phyloP scores from a whole-genome alignment of 2,797 vertebrate genomes.

The Gymnoscopelus microlampas region DNA sequence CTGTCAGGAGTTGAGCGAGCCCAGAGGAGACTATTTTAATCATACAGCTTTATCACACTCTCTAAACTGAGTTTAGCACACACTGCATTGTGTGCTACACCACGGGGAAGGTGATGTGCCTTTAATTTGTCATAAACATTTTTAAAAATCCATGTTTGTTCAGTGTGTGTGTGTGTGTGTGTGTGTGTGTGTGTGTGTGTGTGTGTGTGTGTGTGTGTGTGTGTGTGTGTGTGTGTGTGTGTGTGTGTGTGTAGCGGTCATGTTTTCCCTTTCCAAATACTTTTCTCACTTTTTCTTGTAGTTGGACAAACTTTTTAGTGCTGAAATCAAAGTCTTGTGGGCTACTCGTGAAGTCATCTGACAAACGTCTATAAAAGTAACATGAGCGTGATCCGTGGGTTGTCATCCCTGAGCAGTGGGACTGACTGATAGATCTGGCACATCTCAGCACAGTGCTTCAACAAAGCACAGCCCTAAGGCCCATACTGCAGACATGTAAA shows the following conservation, averaged over 20 bases:
- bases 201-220: not conserved
- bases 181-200: conserved; percentile 9
- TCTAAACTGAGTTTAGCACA: conserved; percentile 77
- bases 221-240: conserved; percentile 45
- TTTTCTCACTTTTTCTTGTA: not conserved
- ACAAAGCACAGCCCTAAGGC: conserved; percentile 12
- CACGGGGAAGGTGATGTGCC: conserved; percentile 73
- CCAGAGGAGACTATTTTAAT: conserved; percentile 78
- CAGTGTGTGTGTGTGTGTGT: conserved; percentile 10
- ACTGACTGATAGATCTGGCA: not conserved
- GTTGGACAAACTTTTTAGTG: too few relatives aligned
- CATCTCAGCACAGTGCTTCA: conserved; percentile 28
- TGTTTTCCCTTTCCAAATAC: conserved; percentile 20
- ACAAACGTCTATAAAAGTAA: conserved; percentile 14
- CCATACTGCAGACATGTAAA: conserved; percentile 57
- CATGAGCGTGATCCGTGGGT: not conserved
- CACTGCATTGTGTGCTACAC: conserved; percentile 72
- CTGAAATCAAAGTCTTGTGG: too few relatives aligned
- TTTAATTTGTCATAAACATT: conserved; percentile 76
- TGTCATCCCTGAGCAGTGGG: too few relatives aligned
- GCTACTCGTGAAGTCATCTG: not conserved
- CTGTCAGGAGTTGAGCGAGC: conserved; percentile 76
- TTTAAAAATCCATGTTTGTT: conserved; percentile 72
- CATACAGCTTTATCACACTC: conserved; percentile 76
- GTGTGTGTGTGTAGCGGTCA: conserved; percentile 42